Conservation (phyloP, 2,888 invertebrate species). For the Erpobdella octoculata region DNA sequence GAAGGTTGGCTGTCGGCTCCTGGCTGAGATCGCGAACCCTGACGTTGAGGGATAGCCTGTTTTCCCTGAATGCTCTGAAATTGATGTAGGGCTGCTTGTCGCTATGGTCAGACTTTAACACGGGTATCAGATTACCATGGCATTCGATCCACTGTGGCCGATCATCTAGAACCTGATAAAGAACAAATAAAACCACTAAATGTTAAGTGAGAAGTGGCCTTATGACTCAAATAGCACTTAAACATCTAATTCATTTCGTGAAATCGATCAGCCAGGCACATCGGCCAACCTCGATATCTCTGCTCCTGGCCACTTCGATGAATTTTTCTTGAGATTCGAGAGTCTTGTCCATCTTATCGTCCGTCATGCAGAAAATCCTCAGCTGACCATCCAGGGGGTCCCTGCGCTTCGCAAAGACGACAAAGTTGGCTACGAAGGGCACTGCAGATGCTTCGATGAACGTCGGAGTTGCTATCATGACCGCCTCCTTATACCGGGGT, state of each 20-base stretch:
- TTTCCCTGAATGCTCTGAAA: constrained; percentile 92
- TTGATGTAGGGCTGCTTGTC: constrained; percentile 89
- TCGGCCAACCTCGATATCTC: constrained; percentile 78
- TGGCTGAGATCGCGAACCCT: constrained; percentile 73
- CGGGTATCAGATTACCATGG: constrained; percentile 88
- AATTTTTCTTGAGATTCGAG: constrained; percentile 72
- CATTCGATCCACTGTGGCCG: constrained; percentile 91
- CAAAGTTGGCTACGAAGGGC: constrained; percentile 98
- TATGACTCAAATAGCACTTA: not conserved
- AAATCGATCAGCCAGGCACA: not conserved
- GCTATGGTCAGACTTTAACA: constrained; percentile 65
- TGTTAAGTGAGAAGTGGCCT: not conserved
- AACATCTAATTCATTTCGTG: not conserved
- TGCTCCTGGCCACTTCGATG: constrained; percentile 92
- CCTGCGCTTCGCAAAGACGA: constrained; percentile 81
- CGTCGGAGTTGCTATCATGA: constrained; percentile 95
- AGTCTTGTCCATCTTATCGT: constrained; percentile 97
- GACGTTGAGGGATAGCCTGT: constrained; percentile 87
- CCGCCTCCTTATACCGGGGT: constrained; percentile 83
- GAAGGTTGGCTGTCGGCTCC: constrained; percentile 82
- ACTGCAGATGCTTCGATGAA: constrained; percentile 97
- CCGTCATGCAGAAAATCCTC: constrained; percentile 99
- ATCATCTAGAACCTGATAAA: constrained; percentile 73
- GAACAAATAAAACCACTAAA: not conserved
- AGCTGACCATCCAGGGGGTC: constrained; percentile 51